A percentile compares a stretch with the other conserved stretches of the same genome.
phyloP scores from a whole-genome alignment of 92 coral and sea anemone species.

The Epizoanthus illoricatus region DNA sequence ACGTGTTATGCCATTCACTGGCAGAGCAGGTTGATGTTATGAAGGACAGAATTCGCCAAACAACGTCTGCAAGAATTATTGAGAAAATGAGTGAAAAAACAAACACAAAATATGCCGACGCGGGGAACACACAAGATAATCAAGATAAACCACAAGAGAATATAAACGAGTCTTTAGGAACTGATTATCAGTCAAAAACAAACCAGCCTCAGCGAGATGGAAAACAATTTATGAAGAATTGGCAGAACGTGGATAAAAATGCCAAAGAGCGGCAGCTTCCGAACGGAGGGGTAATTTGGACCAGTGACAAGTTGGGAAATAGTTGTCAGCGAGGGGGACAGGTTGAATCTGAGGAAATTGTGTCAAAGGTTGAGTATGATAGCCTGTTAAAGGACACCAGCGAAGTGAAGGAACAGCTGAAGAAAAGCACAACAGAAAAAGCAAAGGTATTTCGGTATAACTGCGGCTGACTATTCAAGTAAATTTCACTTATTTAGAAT shows the following conservation, averaged over 20 bases:
- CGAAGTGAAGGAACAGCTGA: constrained; percentile 54
- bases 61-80: constrained; percentile 41
- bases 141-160: constrained; percentile 21
- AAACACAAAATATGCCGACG: constrained; percentile 13
- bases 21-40: constrained; percentile 65
- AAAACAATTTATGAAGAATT: neutral
- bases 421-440: constrained; percentile 54
- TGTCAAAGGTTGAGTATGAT: constrained; percentile 48
- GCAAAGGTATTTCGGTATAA: constrained; percentile 52
- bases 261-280: neutral
- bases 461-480: constrained; percentile 2
- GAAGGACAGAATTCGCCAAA: constrained; percentile 54
- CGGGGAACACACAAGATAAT: neutral
- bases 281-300: no score
- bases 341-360: constrained; percentile 39
- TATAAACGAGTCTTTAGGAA: constrained; percentile 1
- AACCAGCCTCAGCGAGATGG: neutral
- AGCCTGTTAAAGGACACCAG: constrained; percentile 52
- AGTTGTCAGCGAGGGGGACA: constrained; percentile 22
- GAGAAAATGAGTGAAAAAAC: constrained; percentile 36
- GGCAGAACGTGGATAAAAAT: constrained; percentile 8
- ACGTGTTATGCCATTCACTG: constrained; percentile 58
- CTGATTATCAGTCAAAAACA: neutral
- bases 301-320: neutral
- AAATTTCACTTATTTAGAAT: no score